Percentiles rank a stretch among this genome's conserved stretches.
Conservation (phyloP, 2,113 vertebrate genomes). For the Pachycephala philippinensis region DNA sequence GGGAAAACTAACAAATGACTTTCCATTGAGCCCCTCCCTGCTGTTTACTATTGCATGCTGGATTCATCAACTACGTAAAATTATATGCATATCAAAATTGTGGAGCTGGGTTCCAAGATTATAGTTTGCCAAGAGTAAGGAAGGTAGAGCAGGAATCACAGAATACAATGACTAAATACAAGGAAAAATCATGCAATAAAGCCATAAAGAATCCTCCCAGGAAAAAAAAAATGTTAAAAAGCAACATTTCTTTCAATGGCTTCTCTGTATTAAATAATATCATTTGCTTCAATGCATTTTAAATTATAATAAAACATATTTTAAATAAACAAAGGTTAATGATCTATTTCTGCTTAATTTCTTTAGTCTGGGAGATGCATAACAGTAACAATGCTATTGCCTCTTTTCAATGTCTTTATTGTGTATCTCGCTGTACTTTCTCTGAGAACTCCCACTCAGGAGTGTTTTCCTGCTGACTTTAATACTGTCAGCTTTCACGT, state of each 20-base stretch:
- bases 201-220: neutral
- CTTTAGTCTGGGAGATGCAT: neutral
- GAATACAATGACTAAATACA: neutral
- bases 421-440: neutral
- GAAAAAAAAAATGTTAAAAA: neutral
- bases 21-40: slow-evolving; percentile 72
- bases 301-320: neutral
- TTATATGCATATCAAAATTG: slow-evolving; percentile 48
- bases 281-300: neutral
- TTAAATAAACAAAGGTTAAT: neutral
- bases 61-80: slow-evolving; percentile 58
- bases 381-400: neutral
- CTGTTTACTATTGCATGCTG: slow-evolving; percentile 63
- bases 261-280: neutral
- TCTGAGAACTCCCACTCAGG: neutral
- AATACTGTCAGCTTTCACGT: rapidly evolving
- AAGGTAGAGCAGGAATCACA: neutral
- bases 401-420: neutral
- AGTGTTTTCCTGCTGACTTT: neutral
- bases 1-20: slow-evolving; percentile 74
- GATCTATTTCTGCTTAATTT: neutral
- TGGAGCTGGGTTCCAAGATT: slow-evolving; percentile 19
- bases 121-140: neutral
- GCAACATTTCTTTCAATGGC: neutral
- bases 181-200: neutral